Percentiles rank a stretch among this genome's conserved stretches.
Conservation (phyloP, 2,113 vertebrate genomes). For the Prolemur simus region DNA sequence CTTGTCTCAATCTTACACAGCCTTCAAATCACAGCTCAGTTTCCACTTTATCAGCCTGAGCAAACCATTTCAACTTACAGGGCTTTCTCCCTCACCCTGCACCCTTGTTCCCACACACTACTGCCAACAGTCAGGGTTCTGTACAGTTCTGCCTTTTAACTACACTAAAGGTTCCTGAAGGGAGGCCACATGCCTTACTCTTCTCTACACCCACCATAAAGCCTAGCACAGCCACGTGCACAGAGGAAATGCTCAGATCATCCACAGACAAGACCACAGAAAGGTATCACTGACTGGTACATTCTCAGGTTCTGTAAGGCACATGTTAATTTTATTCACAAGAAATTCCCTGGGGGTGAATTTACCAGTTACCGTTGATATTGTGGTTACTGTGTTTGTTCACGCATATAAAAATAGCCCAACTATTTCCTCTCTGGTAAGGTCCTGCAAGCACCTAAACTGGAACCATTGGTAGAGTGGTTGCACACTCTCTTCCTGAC, state of each 20-base stretch:
- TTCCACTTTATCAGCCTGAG: not conserved
- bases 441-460: constrained; percentile 5
- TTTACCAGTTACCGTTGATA: not conserved
- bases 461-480: not conserved
- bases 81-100: not conserved
- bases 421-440: constrained; percentile 53
- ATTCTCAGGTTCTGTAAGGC: not conserved
- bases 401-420: constrained; percentile 66
- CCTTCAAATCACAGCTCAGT: not conserved
- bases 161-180: not conserved
- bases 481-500: not conserved
- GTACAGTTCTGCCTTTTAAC: not conserved
- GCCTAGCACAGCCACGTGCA: not conserved
- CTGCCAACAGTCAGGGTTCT: not conserved
- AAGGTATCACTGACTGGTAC: not conserved
- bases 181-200: not conserved
- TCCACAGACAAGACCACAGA: not conserved
- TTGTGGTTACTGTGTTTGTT: constrained; percentile 44
- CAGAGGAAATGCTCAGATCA: not conserved
- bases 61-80: not conserved
- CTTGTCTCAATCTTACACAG: not conserved
- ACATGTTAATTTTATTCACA: not conserved
- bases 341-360: constrained; percentile 50
- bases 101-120: not conserved
- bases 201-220: not conserved